Base-by-base conservation (phyloP, 1,140 invertebrate species). In the Zaprionus vittiger region DNA sequence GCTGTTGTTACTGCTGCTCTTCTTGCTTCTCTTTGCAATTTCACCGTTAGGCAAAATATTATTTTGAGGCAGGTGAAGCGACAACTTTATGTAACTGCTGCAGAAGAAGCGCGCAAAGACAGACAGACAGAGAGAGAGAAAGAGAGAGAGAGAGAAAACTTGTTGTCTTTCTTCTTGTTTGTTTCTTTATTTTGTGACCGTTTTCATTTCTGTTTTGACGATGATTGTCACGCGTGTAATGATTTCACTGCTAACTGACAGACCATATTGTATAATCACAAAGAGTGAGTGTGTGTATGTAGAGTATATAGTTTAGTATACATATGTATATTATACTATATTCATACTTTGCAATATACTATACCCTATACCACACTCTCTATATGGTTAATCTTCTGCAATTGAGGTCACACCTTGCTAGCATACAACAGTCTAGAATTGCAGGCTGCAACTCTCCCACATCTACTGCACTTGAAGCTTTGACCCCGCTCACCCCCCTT, bases 171-270 rank as follows among this genome's bases (percentile, higher is more conserved):
- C 7, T 49, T 11, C 3, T 22, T 49, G 6, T 49, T 49, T 20
- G 3, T 20, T 41, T 41, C 14, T n/a, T n/a, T 41, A 41, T 14
- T 41, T 17, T 20, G 26, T 67, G 72, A 4, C 20, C 41, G 28
- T n/a, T 24, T 47, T 72, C 17, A 68, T 59, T 79, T 61, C n/a
- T 76, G 31, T 34, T 60, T 80, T 47, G 56, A 49, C 79, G 68
- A 79, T 80, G 82, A 60, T 71, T 85, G 80, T 80, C 83, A 80
- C 80, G 80, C 80, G 68, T 87, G n/a, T 9, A 89, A 89, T 89
- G 68, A 89, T 87, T 87, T 87, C 81, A 87, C 84, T 87, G 73
- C 67, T 73, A 55, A 66, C 61, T 61, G 34, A 72, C 17, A 11
- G 15, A 63, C 34, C 52, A 47, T 83, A 87, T 83, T 83, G 80